Percentiles rank a stretch among this genome's conserved stretches.
phyloP scores from a whole-genome alignment of 2,888 invertebrate genomes.

The Actias luna region DNA sequence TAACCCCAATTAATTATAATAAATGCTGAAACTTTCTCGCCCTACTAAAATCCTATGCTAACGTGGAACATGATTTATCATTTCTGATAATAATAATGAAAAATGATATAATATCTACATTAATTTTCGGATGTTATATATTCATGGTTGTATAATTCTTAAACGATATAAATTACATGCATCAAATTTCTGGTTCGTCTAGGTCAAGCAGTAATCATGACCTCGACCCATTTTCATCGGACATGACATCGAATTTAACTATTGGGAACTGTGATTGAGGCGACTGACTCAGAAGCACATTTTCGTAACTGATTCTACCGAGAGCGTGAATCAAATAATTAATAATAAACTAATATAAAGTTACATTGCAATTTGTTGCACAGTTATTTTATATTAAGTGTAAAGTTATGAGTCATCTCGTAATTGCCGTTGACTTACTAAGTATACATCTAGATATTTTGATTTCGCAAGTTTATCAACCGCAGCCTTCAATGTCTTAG shows the following conservation, averaged over 20 bases:
- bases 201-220: conserved; percentile 47
- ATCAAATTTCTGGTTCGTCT: conserved; percentile 39
- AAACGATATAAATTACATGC: conserved; percentile 33
- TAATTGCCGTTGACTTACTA: conserved; percentile 1
- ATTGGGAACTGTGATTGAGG: conserved; percentile 51
- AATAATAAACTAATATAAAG: conserved; percentile 8
- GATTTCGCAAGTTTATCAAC: not conserved
- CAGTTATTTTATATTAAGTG: conserved; percentile 3
- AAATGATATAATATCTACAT: not conserved
- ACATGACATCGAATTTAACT: conserved; percentile 56
- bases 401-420: not conserved
- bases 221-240: conserved; percentile 67
- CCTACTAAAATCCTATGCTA: conserved; percentile 4
- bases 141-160: conserved; percentile 34
- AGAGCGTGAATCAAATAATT: conserved; percentile 5
- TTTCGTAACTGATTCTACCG: conserved; percentile 10
- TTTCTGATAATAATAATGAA: not conserved
- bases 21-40: conserved; percentile 1
- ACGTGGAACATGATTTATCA: not conserved
- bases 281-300: conserved; percentile 25
- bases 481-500: not conserved
- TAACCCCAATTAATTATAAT: conserved; percentile 6
- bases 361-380: not conserved
- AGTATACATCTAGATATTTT: not conserved
- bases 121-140: not conserved